Evolutionary conservation across 2,113 vertebrate species (phyloP).

Genomic region (Neolamprologus fasciatus): DNA sequence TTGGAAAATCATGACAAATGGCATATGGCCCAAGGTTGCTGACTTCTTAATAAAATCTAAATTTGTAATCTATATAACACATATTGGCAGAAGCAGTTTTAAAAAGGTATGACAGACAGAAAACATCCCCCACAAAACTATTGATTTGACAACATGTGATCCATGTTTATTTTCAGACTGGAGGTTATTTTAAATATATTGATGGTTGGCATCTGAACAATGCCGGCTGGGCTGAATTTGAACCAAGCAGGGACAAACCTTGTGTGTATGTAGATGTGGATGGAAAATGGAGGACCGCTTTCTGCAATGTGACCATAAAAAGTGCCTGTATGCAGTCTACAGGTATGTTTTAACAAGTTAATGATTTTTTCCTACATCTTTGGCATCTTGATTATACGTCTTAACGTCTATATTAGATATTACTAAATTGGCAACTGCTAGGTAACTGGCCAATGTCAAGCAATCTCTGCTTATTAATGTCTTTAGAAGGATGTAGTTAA

Average conservation of each 20-base stretch:
- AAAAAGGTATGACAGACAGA: not conserved
- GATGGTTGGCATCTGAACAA: conserved; percentile 82
- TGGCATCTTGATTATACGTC: not conserved
- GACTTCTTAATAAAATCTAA: not conserved
- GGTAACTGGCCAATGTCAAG: not conserved
- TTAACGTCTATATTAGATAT: not conserved
- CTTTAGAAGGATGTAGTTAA: not conserved
- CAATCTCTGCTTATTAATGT: not conserved
- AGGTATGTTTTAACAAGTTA: conserved; percentile 59
- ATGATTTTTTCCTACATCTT: not conserved
- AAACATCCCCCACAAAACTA: not conserved
- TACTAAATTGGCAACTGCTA: not conserved
- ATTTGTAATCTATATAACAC: not conserved
- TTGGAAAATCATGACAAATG: not conserved
- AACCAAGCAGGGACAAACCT: conserved; percentile 73
- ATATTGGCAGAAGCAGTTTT: not conserved
- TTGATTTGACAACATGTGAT: not conserved
- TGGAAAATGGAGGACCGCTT: conserved; percentile 80
- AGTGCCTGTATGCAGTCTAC: conserved; percentile 78
- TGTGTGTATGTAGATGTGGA: conserved; percentile 82
- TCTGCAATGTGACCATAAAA: conserved; percentile 77
- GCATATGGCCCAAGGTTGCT: not conserved
- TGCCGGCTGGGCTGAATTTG: conserved; percentile 74
- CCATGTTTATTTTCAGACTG: conserved; percentile 66
- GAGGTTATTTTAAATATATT: conserved; percentile 74